Conservation (phyloP, 2,797 vertebrate genomes). For the Megaceryle alcyon region DNA sequence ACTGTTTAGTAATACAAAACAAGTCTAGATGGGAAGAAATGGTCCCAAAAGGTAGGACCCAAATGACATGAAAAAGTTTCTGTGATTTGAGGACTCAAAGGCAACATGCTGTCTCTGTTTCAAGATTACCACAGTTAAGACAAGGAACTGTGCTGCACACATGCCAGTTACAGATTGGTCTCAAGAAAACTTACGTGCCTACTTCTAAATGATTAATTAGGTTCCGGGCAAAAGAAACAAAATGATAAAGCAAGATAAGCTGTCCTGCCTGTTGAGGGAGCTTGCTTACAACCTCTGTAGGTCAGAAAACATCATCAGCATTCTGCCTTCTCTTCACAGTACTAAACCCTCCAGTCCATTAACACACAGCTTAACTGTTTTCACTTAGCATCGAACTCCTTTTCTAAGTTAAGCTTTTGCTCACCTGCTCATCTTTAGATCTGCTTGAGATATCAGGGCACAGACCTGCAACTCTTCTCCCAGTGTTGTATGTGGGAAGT, state of each 20-base stretch:
- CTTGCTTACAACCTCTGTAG: background rate
- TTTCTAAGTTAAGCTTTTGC: background rate
- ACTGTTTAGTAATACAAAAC: background rate
- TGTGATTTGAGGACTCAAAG: background rate
- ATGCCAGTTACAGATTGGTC: background rate
- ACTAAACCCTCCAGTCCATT: background rate
- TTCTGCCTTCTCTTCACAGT: background rate
- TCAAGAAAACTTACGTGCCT: background rate
- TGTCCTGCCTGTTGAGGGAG: background rate
- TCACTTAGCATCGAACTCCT: background rate
- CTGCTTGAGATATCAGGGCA: background rate
- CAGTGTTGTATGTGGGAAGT: background rate
- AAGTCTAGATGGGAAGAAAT: background rate
- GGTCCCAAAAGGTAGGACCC: background rate
- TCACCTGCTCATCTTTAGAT: background rate
- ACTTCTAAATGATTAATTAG: background rate
- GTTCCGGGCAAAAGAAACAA: background rate
- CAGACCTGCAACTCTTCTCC: background rate
- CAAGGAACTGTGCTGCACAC: background rate
- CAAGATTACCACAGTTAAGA: background rate
- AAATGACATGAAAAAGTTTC: background rate
- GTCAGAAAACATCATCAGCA: background rate
- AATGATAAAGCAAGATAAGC: background rate
- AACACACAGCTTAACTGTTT: background rate
- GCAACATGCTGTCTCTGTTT: background rate